Evolutionary conservation across 2,888 invertebrate genomes (phyloP), one percentile per base, ranked within the genome.

Genomic region (Nymphalis polychloros): DNA sequence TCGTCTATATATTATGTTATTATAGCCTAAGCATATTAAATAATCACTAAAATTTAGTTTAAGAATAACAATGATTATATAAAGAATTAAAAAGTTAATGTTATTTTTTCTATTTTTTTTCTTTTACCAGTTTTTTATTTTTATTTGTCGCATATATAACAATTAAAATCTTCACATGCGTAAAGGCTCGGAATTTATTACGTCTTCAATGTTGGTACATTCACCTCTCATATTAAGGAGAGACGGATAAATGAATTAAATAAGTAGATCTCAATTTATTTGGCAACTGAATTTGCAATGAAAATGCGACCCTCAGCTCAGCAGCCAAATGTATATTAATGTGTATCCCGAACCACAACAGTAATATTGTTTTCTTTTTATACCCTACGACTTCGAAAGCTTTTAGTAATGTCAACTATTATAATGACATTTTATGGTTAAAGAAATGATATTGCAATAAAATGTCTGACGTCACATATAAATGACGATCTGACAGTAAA

Each of bases 361-460:
- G 85, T 88, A 87, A 89, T 90, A 89, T 87, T 86, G 87, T 90
- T 87, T 87, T 84, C 85, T 89, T 90, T 91, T 90, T 90, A 88
- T 85, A 79, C 74, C 79, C 75, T 73, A 75, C 81, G 83, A 83
- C 85, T 85, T 85, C 84, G 77, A 82, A 86, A 84, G 87, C 88
- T 89, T 88, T 88, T 84, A 86, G 86, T 86, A 81, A 83, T 84
- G 87, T 86, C 85, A 88, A 88, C 87, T 89, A 87, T 85, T 83
- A 86, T 84, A 80, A 76, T 82, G 81, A 78, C 76, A 78, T 83
- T 88, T 89, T 88, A 88, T 81, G 82, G 78, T 84, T 82, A 80
- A 77, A 84, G 83, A 86, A 86, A 88, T 85, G 81, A 79, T 76
- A 81, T 82, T 83, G 82, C 82, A 71, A 70, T 66, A 71, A 70